Base-by-base conservation (phyloP, 2,888 invertebrate genomes). In the Pandemis heparana region DNA sequence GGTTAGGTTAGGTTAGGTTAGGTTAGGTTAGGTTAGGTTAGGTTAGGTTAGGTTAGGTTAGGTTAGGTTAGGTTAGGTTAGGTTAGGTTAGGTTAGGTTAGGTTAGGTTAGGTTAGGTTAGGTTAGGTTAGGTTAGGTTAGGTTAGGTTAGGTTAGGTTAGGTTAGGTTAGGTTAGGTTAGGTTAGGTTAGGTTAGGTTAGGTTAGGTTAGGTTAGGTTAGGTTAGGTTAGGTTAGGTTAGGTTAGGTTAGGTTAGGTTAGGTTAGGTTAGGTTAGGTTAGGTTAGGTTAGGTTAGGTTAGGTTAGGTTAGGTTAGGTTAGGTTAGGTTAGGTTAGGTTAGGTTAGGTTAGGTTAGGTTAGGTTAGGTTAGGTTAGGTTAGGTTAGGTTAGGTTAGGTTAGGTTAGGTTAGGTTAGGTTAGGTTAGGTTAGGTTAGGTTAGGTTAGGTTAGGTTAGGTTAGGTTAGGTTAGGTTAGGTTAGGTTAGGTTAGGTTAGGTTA, bases 61-160 rank as follows among this genome's bases (percentile, higher is more conserved):
- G n/a, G n/a, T n/a, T n/a, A 64, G 64, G 64, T 64, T 64, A 64
- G 64, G 64, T 62, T 39, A 76, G 75, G 75, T 76, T 76, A 75
- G 76, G 77, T 75, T 76, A 76, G 77, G 76, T 77, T 77, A 76
- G 77, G 71, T 75, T 75, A 75, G 76, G 77, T 77, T 64, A 64
- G 64, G 64, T 64, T 64, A 64, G 64, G 64, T 64, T 64, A 64
- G 64, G 64, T 64, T 64, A 48, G 64, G n/a, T 64, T 64, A 64
- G 64, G 64, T 64, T 64, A 64, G 64, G 76, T 75, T 75, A 75
- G 75, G 75, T 77, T 76, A 64, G 64, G 64, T 64, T 64, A 64
- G 64, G n/a, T n/a, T n/a, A n/a, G n/a, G n/a, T n/a, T n/a, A 62
- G 64, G 48, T 64, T 51, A 51, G 64, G 48, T 64, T 64, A 64